Percentiles rank a stretch among this genome's conserved stretches.
Evolutionary conservation across 2,888 invertebrate genomes (phyloP).

Genomic region (Euzophera pinguis): DNA sequence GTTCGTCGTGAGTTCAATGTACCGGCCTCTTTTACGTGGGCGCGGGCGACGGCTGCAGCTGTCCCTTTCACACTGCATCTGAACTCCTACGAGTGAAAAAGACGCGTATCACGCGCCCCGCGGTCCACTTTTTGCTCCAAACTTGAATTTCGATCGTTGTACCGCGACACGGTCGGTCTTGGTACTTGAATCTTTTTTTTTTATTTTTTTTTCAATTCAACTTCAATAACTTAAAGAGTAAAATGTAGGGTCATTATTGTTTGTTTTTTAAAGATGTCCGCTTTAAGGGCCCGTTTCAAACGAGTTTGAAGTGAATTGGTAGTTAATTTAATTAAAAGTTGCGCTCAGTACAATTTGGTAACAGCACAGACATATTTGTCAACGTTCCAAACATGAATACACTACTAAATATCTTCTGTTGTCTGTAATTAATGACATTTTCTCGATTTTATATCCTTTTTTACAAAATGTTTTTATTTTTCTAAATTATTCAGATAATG

Average conservation of each 20-base stretch:
- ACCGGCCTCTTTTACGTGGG: constrained; percentile 68
- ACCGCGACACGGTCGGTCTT: constrained; percentile 47
- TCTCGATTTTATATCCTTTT: too few species aligned
- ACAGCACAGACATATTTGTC: background rate
- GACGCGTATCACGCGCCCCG: constrained; percentile 44
- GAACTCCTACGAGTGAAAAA: constrained; percentile 32
- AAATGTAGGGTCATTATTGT: constrained; percentile 13
- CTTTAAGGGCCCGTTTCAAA: constrained; percentile 1
- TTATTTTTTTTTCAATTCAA: constrained; percentile 6
- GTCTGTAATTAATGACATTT: too few species aligned
- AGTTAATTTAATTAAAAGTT: constrained; percentile 4
- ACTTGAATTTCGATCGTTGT: constrained; percentile 73
- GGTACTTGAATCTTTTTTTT: constrained; percentile 44
- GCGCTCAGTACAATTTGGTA: background rate
- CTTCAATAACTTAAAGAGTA: constrained; percentile 10
- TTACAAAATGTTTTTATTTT: too few species aligned
- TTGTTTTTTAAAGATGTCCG: constrained; percentile 7
- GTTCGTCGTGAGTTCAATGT: constrained; percentile 62
- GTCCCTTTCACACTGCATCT: constrained; percentile 38
- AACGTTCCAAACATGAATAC: background rate
- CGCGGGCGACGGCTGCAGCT: constrained; percentile 53
- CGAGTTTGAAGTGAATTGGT: background rate
- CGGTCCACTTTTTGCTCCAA: constrained; percentile 71
- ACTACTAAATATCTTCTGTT: background rate
- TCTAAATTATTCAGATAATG: too few species aligned